Evolutionary conservation across 2,888 invertebrate species (phyloP).

Genomic region (Pherbina coryleti): DNA sequence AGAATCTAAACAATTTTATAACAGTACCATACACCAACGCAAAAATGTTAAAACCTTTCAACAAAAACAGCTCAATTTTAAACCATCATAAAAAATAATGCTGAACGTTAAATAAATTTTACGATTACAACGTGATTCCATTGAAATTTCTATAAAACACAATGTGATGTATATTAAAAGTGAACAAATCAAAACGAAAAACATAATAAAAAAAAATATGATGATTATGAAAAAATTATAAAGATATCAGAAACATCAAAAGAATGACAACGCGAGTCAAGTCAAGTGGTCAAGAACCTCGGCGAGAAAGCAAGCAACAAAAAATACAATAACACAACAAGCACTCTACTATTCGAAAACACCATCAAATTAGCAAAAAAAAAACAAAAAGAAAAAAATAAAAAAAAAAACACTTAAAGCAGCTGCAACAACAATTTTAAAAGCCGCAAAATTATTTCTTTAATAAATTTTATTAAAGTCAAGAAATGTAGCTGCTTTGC

Average conservation of each 20-base stretch:
- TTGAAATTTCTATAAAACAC: conserved; percentile 1
- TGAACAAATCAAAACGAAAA: not conserved
- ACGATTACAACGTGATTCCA: conserved; percentile 36
- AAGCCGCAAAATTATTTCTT: conserved; percentile 43
- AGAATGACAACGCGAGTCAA: not conserved
- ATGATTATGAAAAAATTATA: not conserved
- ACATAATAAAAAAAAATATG: not conserved
- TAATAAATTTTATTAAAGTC: conserved; percentile 51
- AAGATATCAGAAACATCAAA: conserved; percentile 16
- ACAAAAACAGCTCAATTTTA: not conserved
- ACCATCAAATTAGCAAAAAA: not conserved
- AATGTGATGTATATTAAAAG: not conserved
- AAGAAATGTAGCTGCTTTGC: conserved; percentile 48
- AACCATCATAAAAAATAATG: conserved; percentile 12
- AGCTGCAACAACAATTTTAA: conserved; percentile 37
- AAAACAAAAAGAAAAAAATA: not conserved
- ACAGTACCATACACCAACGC: too few relatives aligned
- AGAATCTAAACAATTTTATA: too few relatives aligned
- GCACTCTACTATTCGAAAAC: not conserved
- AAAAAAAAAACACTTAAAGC: not conserved
- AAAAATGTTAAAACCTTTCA: not conserved
- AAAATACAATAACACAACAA: not conserved
- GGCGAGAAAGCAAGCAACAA: not conserved
- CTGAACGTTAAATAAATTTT: conserved; percentile 27
- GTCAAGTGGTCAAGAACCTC: conserved; percentile 33